These are phyloP conservation scores for Agrotis segetum DNA, from an alignment of 2,888 invertebrate species.

Conservation along the genomic window DNA sequence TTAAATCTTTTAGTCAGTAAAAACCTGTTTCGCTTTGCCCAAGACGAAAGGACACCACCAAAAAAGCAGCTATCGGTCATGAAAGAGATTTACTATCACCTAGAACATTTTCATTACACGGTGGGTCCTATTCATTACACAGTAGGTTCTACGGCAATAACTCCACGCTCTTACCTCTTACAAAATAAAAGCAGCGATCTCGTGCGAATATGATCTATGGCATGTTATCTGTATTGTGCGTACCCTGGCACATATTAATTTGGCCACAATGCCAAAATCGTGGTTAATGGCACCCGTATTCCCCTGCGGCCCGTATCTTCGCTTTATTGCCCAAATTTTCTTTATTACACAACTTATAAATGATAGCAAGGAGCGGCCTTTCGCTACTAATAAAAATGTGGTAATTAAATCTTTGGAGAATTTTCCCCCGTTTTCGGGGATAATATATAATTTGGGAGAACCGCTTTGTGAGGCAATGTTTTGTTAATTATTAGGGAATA, in stretches of 20 bases:
- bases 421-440: slow-evolving; percentile 63
- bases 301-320: slow-evolving; percentile 71
- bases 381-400: slow-evolving; percentile 66
- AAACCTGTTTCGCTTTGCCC: too few relatives aligned
- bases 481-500: slow-evolving; percentile 24
- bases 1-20: too few relatives aligned
- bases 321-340: slow-evolving; percentile 79
- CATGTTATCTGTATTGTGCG: slow-evolving; percentile 51
- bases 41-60: too few relatives aligned
- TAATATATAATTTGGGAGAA: slow-evolving; percentile 58
- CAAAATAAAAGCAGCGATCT: slow-evolving; percentile 40
- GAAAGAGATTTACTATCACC: slow-evolving; percentile 5
- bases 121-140: too few relatives aligned
- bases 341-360: slow-evolving; percentile 80
- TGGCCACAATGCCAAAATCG: slow-evolving; percentile 74
- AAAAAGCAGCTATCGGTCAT: background rate
- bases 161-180: slow-evolving; percentile 13
- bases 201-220: slow-evolving; percentile 52
- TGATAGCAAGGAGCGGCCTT: slow-evolving; percentile 60
- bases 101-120: slow-evolving; percentile 9
- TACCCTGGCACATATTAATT: slow-evolving; percentile 74
- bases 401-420: slow-evolving; percentile 72
- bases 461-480: slow-evolving; percentile 25
- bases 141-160: slow-evolving; percentile 5
- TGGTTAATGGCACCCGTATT: slow-evolving; percentile 71